Base-by-base conservation (phyloP, 64 coral and sea anemone genomes). In the Platygyra sinensis region DNA sequence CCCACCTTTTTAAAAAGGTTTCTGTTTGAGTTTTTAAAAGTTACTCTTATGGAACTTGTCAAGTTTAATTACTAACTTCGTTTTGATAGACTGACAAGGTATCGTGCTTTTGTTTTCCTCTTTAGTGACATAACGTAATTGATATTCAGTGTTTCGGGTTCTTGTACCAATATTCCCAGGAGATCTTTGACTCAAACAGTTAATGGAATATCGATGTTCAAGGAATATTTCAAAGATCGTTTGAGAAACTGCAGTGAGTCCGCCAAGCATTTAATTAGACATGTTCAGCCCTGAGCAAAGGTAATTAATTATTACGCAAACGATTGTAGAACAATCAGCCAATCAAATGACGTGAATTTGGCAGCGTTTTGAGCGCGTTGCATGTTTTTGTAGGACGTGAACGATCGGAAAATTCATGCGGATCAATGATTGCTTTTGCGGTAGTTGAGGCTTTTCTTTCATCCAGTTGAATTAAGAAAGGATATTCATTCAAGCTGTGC, bases 281-380 rank as follows among this genome's bases (percentile, higher is more conserved):
- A 46, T 46, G 42, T 46, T n/a, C 42, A 46, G 64, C 62, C n/a
- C 36, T 85, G 62, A 36, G 32, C 52, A 85, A 51, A 85, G 72
- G 69, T 62, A 72, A 51, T 85, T 83, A 36, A 36, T 36, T 72
- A 85, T 85, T 85, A 85, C 81, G 81, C 60, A 83, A 83, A 38
- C 81, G 38, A 14, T 51, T 19, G 30, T 28, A 36, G 12, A 11
- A 85, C 63, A 85, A 85, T 85, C 13, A 71, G 38, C 81, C 81
- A 85, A 85, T 85, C 81, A 85, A 9, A 52, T 71, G 11, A 39
- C 81, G 81, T 39, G 4, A 85, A 16, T 85, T 85, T 83, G 60
- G 30, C 62, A 85, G 62, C 36, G 38, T 71, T 69, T 69, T 72
- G 80, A 67, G 80, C 80, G 30, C 32, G 61, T 64, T 67, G 19